These are phyloP conservation scores for Dendrolimus kikuchii DNA, from an alignment of 1,140 invertebrate species.

Conservation along the genomic window DNA sequence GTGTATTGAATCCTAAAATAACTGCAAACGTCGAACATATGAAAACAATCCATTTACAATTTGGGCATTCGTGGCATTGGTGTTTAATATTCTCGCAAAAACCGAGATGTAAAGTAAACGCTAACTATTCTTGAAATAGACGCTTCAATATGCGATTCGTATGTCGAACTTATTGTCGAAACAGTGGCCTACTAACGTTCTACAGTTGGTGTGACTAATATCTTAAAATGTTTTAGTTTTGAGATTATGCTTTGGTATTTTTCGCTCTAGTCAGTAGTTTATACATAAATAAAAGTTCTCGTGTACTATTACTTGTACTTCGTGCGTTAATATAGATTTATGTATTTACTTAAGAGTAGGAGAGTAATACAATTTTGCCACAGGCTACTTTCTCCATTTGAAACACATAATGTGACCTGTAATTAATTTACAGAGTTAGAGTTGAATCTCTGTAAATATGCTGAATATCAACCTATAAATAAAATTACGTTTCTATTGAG, in stretches of 20 bases:
- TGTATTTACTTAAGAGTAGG: no score
- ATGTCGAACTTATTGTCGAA: constrained; percentile 46
- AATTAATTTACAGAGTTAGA: no score
- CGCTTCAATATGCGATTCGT: constrained; percentile 35
- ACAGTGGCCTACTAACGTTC: constrained; percentile 38
- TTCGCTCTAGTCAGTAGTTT: constrained; percentile 21
- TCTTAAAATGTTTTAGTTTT: constrained; percentile 41
- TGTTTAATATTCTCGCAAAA: constrained; percentile 40
- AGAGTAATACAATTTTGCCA: no score
- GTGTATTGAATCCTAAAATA: no score
- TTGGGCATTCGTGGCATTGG: constrained; percentile 14
- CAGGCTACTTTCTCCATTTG: no score
- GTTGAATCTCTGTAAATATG: no score
- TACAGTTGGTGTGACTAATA: constrained; percentile 44
- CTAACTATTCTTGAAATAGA: constrained; percentile 47
- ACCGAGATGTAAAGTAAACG: constrained; percentile 34
- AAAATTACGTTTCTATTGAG: no score
- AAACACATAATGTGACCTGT: no score
- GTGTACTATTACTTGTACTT: constrained; percentile 4
- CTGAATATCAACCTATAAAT: no score
- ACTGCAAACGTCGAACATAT: not conserved
- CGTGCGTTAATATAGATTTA: no score
- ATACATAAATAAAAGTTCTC: constrained; percentile 9
- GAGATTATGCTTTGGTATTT: constrained; percentile 23
- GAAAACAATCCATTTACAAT: constrained; percentile 14